Evolutionary conservation across 2,888 invertebrate species (phyloP).

Genomic region (Melieria crassipennis): DNA sequence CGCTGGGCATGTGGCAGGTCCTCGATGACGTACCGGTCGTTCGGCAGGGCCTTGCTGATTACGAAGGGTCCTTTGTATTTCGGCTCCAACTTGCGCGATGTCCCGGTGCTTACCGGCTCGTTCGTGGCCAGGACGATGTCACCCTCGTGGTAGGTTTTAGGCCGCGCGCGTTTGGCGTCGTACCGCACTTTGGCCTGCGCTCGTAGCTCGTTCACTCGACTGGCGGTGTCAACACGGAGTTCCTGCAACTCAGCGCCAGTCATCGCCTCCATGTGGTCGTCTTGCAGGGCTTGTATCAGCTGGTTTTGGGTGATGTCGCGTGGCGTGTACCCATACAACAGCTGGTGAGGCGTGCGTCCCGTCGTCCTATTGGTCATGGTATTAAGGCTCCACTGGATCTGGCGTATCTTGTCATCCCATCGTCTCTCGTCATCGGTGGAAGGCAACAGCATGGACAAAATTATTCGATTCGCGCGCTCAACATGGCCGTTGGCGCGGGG

Average conservation of each 20-base stretch:
- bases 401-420: slow-evolving; percentile 29
- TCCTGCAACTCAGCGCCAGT: background rate
- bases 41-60: background rate
- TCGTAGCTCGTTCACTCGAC: slow-evolving; percentile 3
- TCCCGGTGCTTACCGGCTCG: too few species aligned
- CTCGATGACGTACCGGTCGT: slow-evolving; percentile 11
- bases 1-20: slow-evolving; percentile 4
- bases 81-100: too few species aligned
- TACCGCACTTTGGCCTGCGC: background rate
- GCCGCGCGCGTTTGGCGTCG: too few species aligned
- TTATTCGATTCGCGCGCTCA: slow-evolving; percentile 29
- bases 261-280: background rate
- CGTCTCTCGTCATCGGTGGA: slow-evolving; percentile 14
- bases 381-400: slow-evolving; percentile 15
- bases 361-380: slow-evolving; percentile 22
- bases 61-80: too few species aligned
- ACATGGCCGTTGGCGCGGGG: slow-evolving; percentile 43
- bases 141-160: too few species aligned
- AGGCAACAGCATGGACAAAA: slow-evolving; percentile 25
- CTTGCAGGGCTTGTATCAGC: background rate
- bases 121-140: too few species aligned
- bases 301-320: slow-evolving; percentile 19
- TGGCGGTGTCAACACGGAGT: background rate
- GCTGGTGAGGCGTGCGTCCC: slow-evolving; percentile 15
- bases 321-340: slow-evolving; percentile 20